phyloP scores from a whole-genome alignment of 2,888 invertebrate genomes.

The Aricia artaxerxes region DNA sequence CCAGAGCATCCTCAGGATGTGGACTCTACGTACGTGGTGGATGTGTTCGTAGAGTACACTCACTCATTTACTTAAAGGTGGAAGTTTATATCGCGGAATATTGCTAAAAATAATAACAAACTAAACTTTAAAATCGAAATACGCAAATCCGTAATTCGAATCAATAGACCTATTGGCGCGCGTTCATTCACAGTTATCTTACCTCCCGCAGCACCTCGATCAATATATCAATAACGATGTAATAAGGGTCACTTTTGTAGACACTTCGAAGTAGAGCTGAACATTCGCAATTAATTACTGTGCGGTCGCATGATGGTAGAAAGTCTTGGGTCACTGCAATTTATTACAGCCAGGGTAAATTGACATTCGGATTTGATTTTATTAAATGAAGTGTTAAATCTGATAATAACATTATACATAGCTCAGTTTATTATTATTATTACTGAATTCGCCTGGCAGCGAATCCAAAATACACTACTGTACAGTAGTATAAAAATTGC shows the following conservation, averaged over 20 bases:
- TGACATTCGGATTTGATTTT: conserved; percentile 5
- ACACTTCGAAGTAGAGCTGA: not conserved
- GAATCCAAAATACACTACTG: too few species aligned
- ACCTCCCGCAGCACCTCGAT: not conserved
- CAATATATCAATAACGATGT: not conserved
- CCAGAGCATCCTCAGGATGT: too few species aligned
- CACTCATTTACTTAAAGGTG: too few species aligned
- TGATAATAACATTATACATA: not conserved
- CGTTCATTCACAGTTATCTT: not conserved
- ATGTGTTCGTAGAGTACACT: too few species aligned
- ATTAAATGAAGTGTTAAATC: not conserved
- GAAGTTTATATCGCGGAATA: too few species aligned
- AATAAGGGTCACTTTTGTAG: not conserved
- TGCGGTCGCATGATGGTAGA: conserved; percentile 35
- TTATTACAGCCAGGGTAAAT: not conserved
- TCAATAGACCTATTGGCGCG: not conserved
- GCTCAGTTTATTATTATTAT: not conserved
- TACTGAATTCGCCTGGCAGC: not conserved
- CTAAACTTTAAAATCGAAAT: not conserved
- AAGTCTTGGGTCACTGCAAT: conserved; percentile 15
- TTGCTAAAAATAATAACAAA: too few species aligned
- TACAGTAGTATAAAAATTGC: too few species aligned
- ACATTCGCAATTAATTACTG: conserved; percentile 54
- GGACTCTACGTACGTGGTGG: too few species aligned
- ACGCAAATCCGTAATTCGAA: not conserved